Base-by-base conservation (phyloP, 2,113 vertebrate genomes). In the Arvicanthis niloticus region DNA sequence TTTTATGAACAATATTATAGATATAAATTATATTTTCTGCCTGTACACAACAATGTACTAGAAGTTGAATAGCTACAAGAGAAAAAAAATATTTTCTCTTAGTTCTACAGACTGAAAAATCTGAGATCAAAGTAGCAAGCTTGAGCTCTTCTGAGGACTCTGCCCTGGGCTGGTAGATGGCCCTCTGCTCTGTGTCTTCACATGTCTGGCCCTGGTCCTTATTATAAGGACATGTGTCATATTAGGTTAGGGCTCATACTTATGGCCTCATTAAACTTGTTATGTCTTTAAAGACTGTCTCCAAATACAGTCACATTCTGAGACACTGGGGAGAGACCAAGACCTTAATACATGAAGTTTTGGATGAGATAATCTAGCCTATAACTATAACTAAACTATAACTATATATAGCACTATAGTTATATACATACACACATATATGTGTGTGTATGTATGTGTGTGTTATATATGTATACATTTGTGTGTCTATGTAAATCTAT, bases 1-100 rank as follows among this genome's bases (percentile, higher is more conserved):
- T 94, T 45, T 96, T 78, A 48, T 42, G 16, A 34, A 60, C 31
- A 51, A 75, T 48, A 24, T 42, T 91, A 91, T 89, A 78, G 68
- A 84, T 88, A 56, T 51, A 86, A 86, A 56, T 7, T 34, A 48
- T 67, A 65, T 11, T 80, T 80, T 82, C 5, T 75, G 53, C 24
- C 51, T 95, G 51, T 31, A 31, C 24, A 15, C 65, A 48, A n/a
- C 3, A 17, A 58, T 10, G 24, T 58, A 42, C 45, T 22, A 56
- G 1, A 42, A 34, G 53, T 13, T 21, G 29, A 11, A 21, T 22
- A 29, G 40, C 37, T 96, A 29, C 37, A 65, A 77, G 53, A 87
- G 82, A 0, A 65, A 42, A 89, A 21, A 26, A 62, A 29, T 4
- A 29, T 67, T 91, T 94, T 67, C 45, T 72, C 16, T 29, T 17